These are phyloP conservation scores for Trichoplusia ni DNA, from an alignment of 1,140 invertebrate species.

Conservation along the genomic window DNA sequence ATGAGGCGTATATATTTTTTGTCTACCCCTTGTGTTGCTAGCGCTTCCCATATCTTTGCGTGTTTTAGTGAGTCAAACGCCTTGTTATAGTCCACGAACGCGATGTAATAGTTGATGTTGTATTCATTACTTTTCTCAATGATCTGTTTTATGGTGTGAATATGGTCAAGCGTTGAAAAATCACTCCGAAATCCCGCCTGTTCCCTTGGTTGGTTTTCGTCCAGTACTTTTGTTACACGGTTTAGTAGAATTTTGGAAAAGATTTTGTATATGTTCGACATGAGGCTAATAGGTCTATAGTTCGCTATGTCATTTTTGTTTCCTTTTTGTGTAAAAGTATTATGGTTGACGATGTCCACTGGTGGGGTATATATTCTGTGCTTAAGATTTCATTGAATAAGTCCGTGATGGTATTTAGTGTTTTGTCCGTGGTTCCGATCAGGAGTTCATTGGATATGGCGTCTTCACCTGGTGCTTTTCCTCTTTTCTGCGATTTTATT, in stretches of 20 bases:
- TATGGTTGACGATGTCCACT: conserved; percentile 45
- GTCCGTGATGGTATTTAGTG: conserved; percentile 24
- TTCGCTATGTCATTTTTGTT: conserved; percentile 39
- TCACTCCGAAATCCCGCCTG: conserved; percentile 37
- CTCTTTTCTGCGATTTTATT: conserved; percentile 40
- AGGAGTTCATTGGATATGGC: conserved; percentile 42
- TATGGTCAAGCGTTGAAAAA: conserved; percentile 40
- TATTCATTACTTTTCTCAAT: too few relatives aligned
- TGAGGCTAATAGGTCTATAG: conserved; percentile 41
- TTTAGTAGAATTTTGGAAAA: conserved; percentile 41
- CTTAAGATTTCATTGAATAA: conserved; percentile 44
- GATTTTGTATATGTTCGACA: conserved; percentile 43
- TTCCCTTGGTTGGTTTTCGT: conserved; percentile 40
- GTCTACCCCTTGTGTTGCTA: neutral
- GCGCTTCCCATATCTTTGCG: neutral
- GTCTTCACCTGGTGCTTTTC: conserved; percentile 46
- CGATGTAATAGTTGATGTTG: too few relatives aligned
- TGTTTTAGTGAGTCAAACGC: neutral
- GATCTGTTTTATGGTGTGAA: conserved; percentile 34
- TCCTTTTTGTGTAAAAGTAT: conserved; percentile 45
- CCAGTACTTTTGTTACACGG: conserved; percentile 33
- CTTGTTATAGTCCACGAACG: neutral
- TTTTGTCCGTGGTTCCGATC: conserved; percentile 23
- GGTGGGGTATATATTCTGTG: conserved; percentile 37
- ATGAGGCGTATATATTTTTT: too few relatives aligned